Percentiles rank a stretch among this genome's conserved stretches.
Conservation (phyloP, 2,797 vertebrate genomes). For the Lagodon rhomboides region DNA sequence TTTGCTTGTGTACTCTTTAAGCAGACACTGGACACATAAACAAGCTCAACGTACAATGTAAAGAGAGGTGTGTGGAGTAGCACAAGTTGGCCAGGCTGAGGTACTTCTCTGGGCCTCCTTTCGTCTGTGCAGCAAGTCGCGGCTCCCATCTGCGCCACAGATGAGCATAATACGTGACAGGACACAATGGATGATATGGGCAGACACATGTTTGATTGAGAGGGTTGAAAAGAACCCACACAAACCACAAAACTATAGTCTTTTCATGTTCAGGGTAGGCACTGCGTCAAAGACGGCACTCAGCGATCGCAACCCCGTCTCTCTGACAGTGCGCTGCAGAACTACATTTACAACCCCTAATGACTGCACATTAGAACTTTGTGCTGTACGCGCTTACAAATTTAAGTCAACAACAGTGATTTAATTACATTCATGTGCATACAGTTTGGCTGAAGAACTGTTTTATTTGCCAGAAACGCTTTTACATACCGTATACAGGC, state of each 20-base stretch:
- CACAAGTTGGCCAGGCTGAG: conserved; percentile 13
- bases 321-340: conserved; percentile 7
- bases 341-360: background rate
- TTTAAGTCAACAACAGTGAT: background rate
- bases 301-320: conserved; percentile 23
- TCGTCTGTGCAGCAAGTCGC: conserved; percentile 20
- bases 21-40: background rate
- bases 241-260: conserved; percentile 50
- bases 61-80: conserved; percentile 17
- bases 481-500: conserved; percentile 19
- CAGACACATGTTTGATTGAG: conserved; percentile 65
- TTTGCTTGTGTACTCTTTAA: background rate
- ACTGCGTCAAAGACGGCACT: conserved; percentile 28
- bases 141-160: conserved; percentile 67
- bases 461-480: conserved; percentile 15
- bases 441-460: conserved; percentile 1
- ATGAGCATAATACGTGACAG: conserved; percentile 61
- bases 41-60: background rate
- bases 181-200: conserved; percentile 50
- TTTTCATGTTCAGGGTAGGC: conserved; percentile 54
- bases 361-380: background rate
- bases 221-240: conserved; percentile 60
- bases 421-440: conserved; percentile 16
- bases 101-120: conserved; percentile 38
- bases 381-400: background rate